These are phyloP conservation scores for Phaethon lepturus DNA, from an alignment of 2,113 vertebrate species.

Conservation along the genomic window DNA sequence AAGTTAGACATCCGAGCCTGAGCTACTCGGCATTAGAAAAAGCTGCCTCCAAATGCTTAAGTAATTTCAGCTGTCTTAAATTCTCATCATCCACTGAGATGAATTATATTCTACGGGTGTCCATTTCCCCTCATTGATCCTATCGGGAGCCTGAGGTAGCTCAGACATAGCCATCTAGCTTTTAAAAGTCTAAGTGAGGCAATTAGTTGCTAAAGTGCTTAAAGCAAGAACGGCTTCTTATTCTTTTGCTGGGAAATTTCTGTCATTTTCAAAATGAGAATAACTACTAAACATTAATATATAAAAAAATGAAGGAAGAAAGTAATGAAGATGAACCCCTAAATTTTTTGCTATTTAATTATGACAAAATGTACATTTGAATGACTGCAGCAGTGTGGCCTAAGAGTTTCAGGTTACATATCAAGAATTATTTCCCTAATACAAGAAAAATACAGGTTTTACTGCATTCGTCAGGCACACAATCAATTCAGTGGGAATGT, in stretches of 20 bases:
- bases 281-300: neutral
- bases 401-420: neutral
- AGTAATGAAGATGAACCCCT: neutral
- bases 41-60: neutral
- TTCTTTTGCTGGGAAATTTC: neutral
- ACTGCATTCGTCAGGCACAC: neutral
- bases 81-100: neutral
- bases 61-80: slow-evolving; percentile 9
- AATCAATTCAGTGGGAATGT: neutral
- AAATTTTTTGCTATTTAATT: neutral
- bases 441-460: neutral
- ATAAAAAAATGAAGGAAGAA: neutral
- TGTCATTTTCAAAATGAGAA: neutral
- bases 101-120: neutral
- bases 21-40: neutral
- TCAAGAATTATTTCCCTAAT: neutral
- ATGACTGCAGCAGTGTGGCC: neutral
- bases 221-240: neutral
- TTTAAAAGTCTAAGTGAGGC: neutral
- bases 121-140: neutral
- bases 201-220: neutral
- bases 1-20: neutral
- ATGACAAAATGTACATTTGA: neutral
- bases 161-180: neutral
- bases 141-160: neutral